These are phyloP conservation scores for Siderastrea radians DNA, from an alignment of 92 coral and sea anemone species.

Conservation along the genomic window DNA sequence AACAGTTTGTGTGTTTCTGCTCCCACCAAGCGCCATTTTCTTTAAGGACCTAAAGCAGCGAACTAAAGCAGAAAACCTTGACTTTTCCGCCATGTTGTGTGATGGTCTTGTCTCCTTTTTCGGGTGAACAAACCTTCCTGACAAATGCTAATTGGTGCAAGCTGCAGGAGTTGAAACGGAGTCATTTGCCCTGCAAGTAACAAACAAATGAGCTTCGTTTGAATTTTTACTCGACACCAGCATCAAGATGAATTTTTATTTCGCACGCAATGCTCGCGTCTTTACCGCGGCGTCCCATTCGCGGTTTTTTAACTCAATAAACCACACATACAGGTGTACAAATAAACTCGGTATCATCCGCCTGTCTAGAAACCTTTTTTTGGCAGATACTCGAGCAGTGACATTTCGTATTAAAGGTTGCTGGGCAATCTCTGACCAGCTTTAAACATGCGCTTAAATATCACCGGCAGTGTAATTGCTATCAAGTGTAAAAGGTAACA, in stretches of 20 bases:
- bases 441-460: not conserved
- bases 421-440: conserved; percentile 3
- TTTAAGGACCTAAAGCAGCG: conserved; percentile 65
- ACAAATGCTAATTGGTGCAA: conserved; percentile 8
- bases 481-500: not conserved
- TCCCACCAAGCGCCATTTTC: conserved; percentile 64
- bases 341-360: not conserved
- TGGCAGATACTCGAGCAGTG: not conserved
- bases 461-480: not conserved
- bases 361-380: not conserved
- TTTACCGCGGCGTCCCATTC: not conserved
- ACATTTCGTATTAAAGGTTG: not conserved
- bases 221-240: conserved; percentile 2
- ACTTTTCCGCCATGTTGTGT: conserved; percentile 59
- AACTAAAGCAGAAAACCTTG: conserved; percentile 61
- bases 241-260: not conserved
- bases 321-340: conserved; percentile 38
- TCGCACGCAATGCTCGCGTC: not conserved
- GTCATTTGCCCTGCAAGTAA: conserved; percentile 55
- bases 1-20: conserved; percentile 23
- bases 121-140: not conserved
- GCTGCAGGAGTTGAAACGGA: conserved; percentile 22
- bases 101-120: not conserved
- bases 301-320: conserved; percentile 3
- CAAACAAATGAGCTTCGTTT: conserved; percentile 11